Base-by-base conservation (phyloP, 2,888 invertebrate genomes). In the Notodonta ziczac region DNA sequence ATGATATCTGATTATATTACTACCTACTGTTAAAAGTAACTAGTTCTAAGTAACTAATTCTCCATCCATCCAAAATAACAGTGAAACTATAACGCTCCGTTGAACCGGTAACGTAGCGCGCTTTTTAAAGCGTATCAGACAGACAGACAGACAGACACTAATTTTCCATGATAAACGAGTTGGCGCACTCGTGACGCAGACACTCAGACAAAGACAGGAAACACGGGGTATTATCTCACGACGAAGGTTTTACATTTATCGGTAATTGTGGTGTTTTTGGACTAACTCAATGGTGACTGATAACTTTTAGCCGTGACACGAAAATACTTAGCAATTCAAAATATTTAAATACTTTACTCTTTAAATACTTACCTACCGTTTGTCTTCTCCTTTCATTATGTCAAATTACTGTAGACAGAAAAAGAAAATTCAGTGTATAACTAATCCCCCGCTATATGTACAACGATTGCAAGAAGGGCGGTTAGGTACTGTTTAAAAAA, bases 161-260 rank as follows among this genome's bases (percentile, higher is more conserved):
- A 54, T 54, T 39, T 39, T 54, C 39, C 54, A 14, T 54, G 39
- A 54, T 14, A 54, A 54, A 13, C 8, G 13, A 14, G n/a, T 24
- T 32, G 52, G 52, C 4, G 50, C 50, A 16, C 50, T 32, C 52
- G 12, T 54, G 54, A 54, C 54, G 54, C 54, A 54, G 16, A 50
- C 16, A 50, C 5, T 24, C 56, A 44, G 53, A 78, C 77, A 79
- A 80, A 74, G 76, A 63, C 74, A 76, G 80, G 78, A 79, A 77
- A 71, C 69, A 63, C 60, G 60, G 66, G 64, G 65, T 76, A 76
- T 78, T 78, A 76, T 70, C 69, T 58, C 62, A 58, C 16, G 16
- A 55, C 64, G 62, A n/a, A 14, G 61, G 56, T 56, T 56, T 56
- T 24, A 24, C 56, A 56, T 55, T 55, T 55, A 55, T 55, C 44